Conservation (phyloP, 2,797 vertebrate species). For the Psittacula echo region DNA sequence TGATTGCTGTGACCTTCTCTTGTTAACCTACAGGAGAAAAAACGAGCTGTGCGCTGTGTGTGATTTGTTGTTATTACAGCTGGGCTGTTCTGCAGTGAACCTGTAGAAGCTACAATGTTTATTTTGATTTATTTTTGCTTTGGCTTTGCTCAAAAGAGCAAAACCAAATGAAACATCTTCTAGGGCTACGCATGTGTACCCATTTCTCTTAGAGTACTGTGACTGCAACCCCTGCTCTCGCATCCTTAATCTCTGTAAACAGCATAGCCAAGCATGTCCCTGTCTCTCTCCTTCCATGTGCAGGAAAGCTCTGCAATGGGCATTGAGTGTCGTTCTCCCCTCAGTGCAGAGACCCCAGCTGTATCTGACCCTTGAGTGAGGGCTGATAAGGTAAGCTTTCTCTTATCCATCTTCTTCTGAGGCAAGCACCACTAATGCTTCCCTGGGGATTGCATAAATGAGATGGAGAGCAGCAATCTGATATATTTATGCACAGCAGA, state of each 20-base stretch:
- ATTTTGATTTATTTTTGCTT: conserved; percentile 24
- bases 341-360: not conserved
- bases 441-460: not conserved
- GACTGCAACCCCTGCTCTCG: not conserved
- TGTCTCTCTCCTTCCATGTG: not conserved
- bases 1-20: conserved; percentile 56
- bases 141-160: not conserved
- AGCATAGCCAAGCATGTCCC: not conserved
- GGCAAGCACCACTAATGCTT: not conserved
- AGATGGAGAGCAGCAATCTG: not conserved
- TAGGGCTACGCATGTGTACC: not conserved
- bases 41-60: not conserved
- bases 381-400: not conserved
- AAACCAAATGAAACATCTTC: not conserved
- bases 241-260: not conserved
- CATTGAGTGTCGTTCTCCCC: not conserved
- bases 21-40: conserved; percentile 59
- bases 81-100: conserved; percentile 6
- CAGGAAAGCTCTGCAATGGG: not conserved
- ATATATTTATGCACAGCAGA: not conserved
- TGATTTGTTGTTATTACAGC: conserved; percentile 36
- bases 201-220: not conserved
- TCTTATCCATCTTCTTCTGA: not conserved
- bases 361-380: not conserved
- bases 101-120: not conserved